phyloP scores from a whole-genome alignment of 1,140 invertebrate genomes.

The Trachymyrmex septentrionalis region DNA sequence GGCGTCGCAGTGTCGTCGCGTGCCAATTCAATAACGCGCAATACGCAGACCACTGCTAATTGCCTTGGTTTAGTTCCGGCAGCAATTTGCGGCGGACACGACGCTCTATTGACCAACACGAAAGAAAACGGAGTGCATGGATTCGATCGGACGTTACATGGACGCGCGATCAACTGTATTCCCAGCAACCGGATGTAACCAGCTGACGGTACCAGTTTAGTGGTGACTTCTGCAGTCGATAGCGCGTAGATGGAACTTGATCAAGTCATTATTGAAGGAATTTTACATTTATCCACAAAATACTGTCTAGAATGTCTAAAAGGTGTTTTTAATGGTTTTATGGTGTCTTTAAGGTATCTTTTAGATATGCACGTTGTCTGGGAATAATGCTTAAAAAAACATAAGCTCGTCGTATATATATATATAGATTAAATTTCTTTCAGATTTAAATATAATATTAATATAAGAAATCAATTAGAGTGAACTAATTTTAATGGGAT shows the following conservation, averaged over 20 bases:
- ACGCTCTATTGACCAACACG: conserved; percentile 44
- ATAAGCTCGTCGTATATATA: neutral
- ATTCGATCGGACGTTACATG: conserved; percentile 15
- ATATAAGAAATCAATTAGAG: neutral
- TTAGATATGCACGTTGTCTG: too few relatives aligned
- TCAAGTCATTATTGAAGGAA: neutral
- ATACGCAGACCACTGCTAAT: conserved; percentile 43
- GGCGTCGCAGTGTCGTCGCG: neutral
- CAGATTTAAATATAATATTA: neutral
- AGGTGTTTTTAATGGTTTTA: too few relatives aligned
- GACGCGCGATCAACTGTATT: conserved; percentile 32
- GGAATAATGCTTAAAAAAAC: too few relatives aligned
- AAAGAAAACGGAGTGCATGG: conserved; percentile 28
- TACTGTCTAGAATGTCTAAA: too few relatives aligned
- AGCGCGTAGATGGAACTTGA: neutral
- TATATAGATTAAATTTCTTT: neutral
- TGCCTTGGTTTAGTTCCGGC: conserved; percentile 36
- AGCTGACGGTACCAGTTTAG: conserved; percentile 21
- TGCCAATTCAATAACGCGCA: conserved; percentile 36
- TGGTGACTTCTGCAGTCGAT: conserved; percentile 29
- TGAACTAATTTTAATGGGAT: neutral
- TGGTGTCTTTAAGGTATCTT: too few relatives aligned
- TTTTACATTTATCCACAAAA: neutral
- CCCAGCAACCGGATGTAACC: conserved; percentile 39
- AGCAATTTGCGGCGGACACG: conserved; percentile 34